Base-by-base conservation (phyloP, 2,888 invertebrate species). In the Drosophila conformis region DNA sequence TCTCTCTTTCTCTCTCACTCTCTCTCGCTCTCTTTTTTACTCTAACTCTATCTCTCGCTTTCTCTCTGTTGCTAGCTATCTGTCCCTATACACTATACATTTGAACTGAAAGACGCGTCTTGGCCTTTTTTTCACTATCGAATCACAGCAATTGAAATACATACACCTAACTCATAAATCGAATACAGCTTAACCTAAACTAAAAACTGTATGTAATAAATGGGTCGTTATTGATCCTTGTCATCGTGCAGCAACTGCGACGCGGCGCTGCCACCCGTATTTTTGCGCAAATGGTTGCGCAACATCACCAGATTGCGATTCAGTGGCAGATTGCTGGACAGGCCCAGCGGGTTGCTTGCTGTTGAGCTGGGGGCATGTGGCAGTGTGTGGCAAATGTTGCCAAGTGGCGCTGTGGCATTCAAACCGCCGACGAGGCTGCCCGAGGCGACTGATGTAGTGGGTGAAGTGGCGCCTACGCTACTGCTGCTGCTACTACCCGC, bases 221-320 rank as follows among this genome's bases (percentile, higher is more conserved):
- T 91, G 92, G 90, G 92, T 92, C 91, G 92, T 92, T 92, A 92
- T 92, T 91, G 92, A 84, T 91, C 91, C 82, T 91, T 90, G 61
- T 89, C 86, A 35, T 91, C 90, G 57, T 84, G 83, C 73, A 82
- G 72, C 58, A 73, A 33, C 40, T 70, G 73, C 21, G 40, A 29
- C 61, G 40, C 33, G 61, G 78, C 84, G 61, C 62, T 84, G 42
- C 72, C 67, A 31, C 83, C 80, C 31, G 90, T 92, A 38, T 92
- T 92, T 69, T 93, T 93, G 49, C 93, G 91, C 85, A 93, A 87
- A 78, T 93, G 93, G 83, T 93, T 93, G 53, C 93, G 85, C 62
- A 93, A 82, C 89, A 93, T 93, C 67, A 93, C 93, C 76, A 91
- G 88, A 76, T 93, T 93, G 57, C 93, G 91, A 80, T 91, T 93